phyloP scores from a whole-genome alignment of 2,888 invertebrate genomes.

The Busseola fusca region DNA sequence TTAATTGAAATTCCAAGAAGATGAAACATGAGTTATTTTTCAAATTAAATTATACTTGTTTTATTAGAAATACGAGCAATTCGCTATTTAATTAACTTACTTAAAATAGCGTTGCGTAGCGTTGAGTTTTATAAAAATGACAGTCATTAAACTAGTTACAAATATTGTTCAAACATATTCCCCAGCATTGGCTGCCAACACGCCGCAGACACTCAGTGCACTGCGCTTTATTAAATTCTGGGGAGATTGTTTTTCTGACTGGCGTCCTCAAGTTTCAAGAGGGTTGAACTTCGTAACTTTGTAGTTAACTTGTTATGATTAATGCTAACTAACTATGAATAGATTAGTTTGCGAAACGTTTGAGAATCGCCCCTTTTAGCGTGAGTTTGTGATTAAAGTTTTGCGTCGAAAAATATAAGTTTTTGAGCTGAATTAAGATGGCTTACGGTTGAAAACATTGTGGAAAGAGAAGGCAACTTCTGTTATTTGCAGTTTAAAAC shows the following conservation, averaged over 20 bases:
- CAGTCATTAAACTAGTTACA: slow-evolving; percentile 29
- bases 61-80: slow-evolving; percentile 29
- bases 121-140: slow-evolving; percentile 20
- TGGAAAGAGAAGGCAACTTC: slow-evolving; percentile 23
- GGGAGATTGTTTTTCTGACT: slow-evolving; percentile 64
- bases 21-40: slow-evolving; percentile 49
- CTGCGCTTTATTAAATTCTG: slow-evolving; percentile 69
- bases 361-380: slow-evolving; percentile 52
- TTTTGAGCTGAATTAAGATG: slow-evolving; percentile 39
- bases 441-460: slow-evolving; percentile 30
- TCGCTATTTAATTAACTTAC: neutral
- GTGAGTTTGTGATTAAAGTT: slow-evolving; percentile 49
- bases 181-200: slow-evolving; percentile 46
- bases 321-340: slow-evolving; percentile 66
- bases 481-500: slow-evolving; percentile 10
- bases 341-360: slow-evolving; percentile 61
- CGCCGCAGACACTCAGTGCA: slow-evolving; percentile 60
- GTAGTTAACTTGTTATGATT: slow-evolving; percentile 64
- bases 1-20: slow-evolving; percentile 56
- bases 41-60: slow-evolving; percentile 24
- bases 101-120: slow-evolving; percentile 17
- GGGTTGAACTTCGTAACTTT: slow-evolving; percentile 63
- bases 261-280: slow-evolving; percentile 61
- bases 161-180: slow-evolving; percentile 36
- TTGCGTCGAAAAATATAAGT: slow-evolving; percentile 49